Conservation (phyloP, 2,888 invertebrate species). For the Torymus tubicola region DNA sequence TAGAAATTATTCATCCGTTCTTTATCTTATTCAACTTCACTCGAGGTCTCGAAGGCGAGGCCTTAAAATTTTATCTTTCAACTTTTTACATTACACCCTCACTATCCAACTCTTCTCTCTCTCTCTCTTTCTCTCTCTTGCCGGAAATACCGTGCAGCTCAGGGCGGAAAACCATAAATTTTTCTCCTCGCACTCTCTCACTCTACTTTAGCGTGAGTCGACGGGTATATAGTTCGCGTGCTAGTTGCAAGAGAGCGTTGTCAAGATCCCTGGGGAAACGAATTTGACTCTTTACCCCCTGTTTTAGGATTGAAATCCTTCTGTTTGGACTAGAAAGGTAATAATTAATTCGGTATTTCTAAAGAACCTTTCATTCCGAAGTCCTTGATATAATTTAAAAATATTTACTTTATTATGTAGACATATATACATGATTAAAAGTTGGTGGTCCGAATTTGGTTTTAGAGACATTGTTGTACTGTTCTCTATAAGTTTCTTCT, state of each 20-base stretch:
- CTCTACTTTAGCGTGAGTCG: conserved; percentile 3
- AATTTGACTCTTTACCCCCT: conserved; percentile 36
- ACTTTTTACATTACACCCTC: conserved; percentile 55
- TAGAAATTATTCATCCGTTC: conserved; percentile 53
- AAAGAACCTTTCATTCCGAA: too few species aligned
- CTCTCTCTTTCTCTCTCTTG: conserved; percentile 17
- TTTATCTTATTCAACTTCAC: conserved; percentile 51
- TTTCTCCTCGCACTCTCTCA: conserved; percentile 1
- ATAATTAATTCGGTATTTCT: neutral
- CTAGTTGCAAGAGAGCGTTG: conserved; percentile 6
- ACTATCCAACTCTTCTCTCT: conserved; percentile 32
- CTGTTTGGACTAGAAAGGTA: neutral
- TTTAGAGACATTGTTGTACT: too few species aligned
- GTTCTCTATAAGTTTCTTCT: too few species aligned
- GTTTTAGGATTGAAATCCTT: neutral
- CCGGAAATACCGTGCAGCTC: conserved; percentile 49
- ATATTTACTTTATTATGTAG: too few species aligned
- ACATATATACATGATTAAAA: too few species aligned
- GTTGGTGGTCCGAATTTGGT: too few species aligned
- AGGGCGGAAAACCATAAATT: conserved; percentile 55
- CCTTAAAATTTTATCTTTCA: conserved; percentile 57
- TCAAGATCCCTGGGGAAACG: conserved; percentile 17
- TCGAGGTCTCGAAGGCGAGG: conserved; percentile 48
- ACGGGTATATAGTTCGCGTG: neutral
- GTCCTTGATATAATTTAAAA: too few species aligned